Evolutionary conservation across 1,140 invertebrate genomes (phyloP), one percentile per base, ranked within the genome.

Genomic region (Nasonia vitripennis): DNA sequence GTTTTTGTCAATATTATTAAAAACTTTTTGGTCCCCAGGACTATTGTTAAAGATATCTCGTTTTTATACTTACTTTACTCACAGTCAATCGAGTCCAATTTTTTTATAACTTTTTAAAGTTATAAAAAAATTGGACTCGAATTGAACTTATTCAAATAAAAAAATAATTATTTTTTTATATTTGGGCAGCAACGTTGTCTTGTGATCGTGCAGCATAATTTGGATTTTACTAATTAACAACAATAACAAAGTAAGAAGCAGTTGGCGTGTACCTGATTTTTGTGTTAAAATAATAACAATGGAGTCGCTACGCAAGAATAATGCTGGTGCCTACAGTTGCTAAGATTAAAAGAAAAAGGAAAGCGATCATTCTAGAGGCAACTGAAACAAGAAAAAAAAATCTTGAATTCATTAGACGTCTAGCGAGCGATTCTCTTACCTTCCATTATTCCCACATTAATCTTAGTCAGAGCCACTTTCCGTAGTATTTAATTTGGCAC

Each of bases 231-330:
- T 62, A 20, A 62, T 62, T 62, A 62, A 62, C 17, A 62, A 62
- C 20, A n/a, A 62, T 62, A 20, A 62, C 55, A 62, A 62, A 62
- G 14, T n/a, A 62, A 62, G 55, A 62, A 55, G 3, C 55, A 62
- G 55, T n/a, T 62, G 91, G 90, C 87, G 88, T 91, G 92, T 92
- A 92, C 92, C 92, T 93, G 92, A 93, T 92, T 92, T 93, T 86
- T 89, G 89, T 89, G 81, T 91, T 89, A 90, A 89, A 89, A 88
- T 31, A 83, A n/a, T 62, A 74, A 85, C 23, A 85, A 77, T 78
- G 78, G 81, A 89, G 86, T 88, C 87, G 81, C 84, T 88, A 88
- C 87, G 86, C 83, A 87, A 89, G 87, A 71, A 62, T 91, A 41
- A 89, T 84, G 87, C 88, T 87, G 89, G 86, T 91, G 91, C 88